Conservation (phyloP, 2,113 vertebrate genomes). For the Brienomyrus brachyistius region DNA sequence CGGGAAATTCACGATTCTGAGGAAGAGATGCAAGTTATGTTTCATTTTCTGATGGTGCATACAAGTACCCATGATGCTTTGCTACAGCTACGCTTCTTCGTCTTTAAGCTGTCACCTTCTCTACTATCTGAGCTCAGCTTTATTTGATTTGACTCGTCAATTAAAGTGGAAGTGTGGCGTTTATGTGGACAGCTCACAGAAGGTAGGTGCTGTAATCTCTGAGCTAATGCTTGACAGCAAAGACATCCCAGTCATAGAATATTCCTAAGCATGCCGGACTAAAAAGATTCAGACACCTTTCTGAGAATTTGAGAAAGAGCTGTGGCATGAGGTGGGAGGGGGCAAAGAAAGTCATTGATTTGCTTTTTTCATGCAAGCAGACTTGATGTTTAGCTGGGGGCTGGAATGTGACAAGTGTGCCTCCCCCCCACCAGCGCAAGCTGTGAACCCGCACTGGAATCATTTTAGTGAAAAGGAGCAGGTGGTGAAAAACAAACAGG, state of each 20-base stretch:
- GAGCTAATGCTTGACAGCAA: background rate
- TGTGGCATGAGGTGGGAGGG: background rate
- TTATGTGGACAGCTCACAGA: background rate
- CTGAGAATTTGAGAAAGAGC: background rate
- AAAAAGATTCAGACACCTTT: background rate
- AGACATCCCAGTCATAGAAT: background rate
- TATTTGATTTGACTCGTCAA: background rate
- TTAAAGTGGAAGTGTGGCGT: background rate
- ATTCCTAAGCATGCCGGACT: background rate
- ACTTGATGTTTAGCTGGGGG: background rate
- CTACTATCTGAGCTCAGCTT: background rate
- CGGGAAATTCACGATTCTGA: constrained; percentile 63
- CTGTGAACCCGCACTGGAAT: background rate
- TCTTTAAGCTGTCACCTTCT: background rate
- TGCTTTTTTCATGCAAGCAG: background rate
- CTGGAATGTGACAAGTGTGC: background rate
- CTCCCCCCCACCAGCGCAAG: background rate
- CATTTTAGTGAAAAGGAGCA: background rate
- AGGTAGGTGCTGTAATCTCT: background rate
- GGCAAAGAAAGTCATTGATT: background rate
- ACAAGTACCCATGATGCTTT: background rate
- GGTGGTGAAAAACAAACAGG: background rate
- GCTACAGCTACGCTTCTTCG: background rate
- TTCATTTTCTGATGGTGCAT: background rate
- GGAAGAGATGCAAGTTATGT: background rate